Evolutionary conservation across 2,113 vertebrate species (phyloP), one percentile per base, ranked within the genome.

Genomic region (Speoplatyrhinus poulsoni): DNA sequence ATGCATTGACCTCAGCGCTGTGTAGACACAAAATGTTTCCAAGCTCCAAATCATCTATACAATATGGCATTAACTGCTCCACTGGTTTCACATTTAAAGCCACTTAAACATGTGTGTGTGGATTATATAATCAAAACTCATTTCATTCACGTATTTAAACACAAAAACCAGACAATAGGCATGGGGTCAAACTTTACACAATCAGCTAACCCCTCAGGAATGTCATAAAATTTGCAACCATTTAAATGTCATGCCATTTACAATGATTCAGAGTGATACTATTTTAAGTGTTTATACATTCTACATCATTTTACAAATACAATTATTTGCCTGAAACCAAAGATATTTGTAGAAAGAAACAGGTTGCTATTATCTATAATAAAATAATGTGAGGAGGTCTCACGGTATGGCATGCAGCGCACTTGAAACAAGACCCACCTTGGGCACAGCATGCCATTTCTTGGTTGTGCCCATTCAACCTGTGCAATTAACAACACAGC

Each of bases 211-310:
- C 74, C 79, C 74, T 55, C 5, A 58, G 81, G 82, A 78, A 64
- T 72, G 58, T 67, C 68, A 76, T 76, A 79, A 82, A 79, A 71
- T 77, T 79, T 58, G 65, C 63, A 48, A 46, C 54, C 80, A 80
- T 87, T 88, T 67, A 63, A 82, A 85, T 88, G 82, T 84, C 69
- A 76, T 78, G 82, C 65, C 58, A 62, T 83, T 87, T 75, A 77
- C 83, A 86, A 88, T 83, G 50, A 87, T 69, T 47, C 17, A 71
- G 79, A 88, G 33, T 86, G 81, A 87, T 90, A 76, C 61, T 69
- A 73, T 79, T 84, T 77, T 72, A 87, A 90, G 72, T 74, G 63
- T 74, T 83, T 79, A 55, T 82, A 76, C 79, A 88, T 90, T 72
- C 79, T 77, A 65, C 32, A 79, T 77, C 66, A 41, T 41, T 41